Conservation (phyloP, 2,888 invertebrate genomes). For the Eucera pruinosa region DNA sequence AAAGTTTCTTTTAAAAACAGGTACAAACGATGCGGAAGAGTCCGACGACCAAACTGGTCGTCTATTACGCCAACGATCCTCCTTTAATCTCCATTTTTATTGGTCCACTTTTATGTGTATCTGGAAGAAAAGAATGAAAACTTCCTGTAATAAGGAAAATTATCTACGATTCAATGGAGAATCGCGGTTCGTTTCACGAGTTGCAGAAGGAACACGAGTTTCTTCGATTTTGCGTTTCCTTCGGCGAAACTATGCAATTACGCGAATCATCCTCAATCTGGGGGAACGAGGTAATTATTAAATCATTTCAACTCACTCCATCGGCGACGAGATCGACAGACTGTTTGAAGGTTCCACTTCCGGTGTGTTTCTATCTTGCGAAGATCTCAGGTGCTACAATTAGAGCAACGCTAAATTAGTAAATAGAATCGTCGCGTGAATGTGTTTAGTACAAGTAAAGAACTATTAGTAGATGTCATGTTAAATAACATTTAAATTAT, state of each 20-base stretch:
- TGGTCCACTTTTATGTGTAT: conserved; percentile 50
- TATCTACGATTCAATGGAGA: neutral
- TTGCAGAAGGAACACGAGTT: neutral
- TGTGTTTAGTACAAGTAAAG: neutral
- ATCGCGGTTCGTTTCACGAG: neutral
- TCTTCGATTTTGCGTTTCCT: neutral
- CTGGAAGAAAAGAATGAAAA: conserved; percentile 35
- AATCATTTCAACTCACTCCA: conserved; percentile 39
- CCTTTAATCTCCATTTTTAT: conserved; percentile 54
- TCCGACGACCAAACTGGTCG: conserved; percentile 53
- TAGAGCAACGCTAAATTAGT: conserved; percentile 1
- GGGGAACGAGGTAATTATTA: conserved; percentile 13
- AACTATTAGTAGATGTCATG: no score
- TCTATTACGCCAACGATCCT: conserved; percentile 51
- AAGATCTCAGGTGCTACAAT: conserved; percentile 7
- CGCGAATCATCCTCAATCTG: neutral
- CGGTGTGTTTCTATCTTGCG: neutral
- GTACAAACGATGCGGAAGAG: conserved; percentile 32
- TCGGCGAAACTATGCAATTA: neutral
- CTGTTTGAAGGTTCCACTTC: conserved; percentile 17
- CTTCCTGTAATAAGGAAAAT: neutral
- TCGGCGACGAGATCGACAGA: neutral
- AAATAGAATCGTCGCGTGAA: neutral
- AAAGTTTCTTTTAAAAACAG: conserved; percentile 24
- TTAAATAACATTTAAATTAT: no score